Evolutionary conservation across 2,797 vertebrate genomes (phyloP), one percentile per base, ranked within the genome.

Genomic region (Cuculus canorus): DNA sequence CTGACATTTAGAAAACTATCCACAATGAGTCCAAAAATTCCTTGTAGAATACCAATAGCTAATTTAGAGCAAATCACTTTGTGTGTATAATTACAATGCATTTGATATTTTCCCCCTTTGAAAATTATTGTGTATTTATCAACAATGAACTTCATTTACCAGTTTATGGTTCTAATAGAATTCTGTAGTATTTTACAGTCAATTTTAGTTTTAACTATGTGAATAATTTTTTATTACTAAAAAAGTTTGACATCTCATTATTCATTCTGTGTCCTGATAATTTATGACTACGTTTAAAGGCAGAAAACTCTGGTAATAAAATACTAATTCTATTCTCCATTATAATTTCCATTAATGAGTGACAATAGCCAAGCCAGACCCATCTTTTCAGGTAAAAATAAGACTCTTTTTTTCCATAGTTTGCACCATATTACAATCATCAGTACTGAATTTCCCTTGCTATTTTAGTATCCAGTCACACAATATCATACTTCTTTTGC

Each of bases 51-150:
- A 81, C 66, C 75, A 80, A 90, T 91, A 86, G 69, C 79, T 96
- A 91, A 95, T 94, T 95, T 77, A 81, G 80, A 95, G 53, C 57
- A n/a, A 88, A 78, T 69, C 53, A 69, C 11, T 93, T 76, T 94
- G 50, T 90, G 68, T 78, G 41, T 82, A 41, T 95, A 95, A 96
- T 90, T 89, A 78, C 61, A 72, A 82, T 81, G 35, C 33, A 82
- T 93, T 95, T 85, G 76, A 37, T 92, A 86, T 78, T 89, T 89
- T 61, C 53, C 32, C 45, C 53, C 50, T 37, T 78, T 92, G 87
- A 92, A 95, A 93, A 90, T 81, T 90, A 81, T 90, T 95, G 86
- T 88, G 32, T 88, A 81, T 94, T 88, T 96, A 92, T 93, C 88
- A 94, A 88, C 76, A 93, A 86, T 78, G 41, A 82, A 92, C 83